A percentile compares a stretch with the other conserved stretches of the same genome.
Conservation (phyloP, 2,888 invertebrate genomes). For the Dryomyza anilis region DNA sequence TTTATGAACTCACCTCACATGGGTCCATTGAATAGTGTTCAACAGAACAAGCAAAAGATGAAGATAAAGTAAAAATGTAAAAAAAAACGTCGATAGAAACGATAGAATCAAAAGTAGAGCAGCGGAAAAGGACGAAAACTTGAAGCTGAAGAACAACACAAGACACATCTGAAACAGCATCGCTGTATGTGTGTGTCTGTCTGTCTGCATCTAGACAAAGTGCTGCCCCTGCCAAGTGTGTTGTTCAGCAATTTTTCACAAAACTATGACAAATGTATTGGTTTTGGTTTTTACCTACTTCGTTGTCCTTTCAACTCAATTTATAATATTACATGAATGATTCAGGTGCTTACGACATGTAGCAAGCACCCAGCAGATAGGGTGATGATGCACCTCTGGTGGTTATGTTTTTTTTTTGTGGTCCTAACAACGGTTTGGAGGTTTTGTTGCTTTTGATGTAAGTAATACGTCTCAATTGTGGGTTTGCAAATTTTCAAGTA, state of each 20-base stretch:
- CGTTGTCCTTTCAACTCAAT: slow-evolving; percentile 9
- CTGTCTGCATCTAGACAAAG: background rate
- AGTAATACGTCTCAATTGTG: slow-evolving; percentile 8
- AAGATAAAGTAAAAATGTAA: too few species aligned
- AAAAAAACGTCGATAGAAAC: too few species aligned
- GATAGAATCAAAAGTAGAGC: too few species aligned
- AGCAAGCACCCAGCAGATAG: background rate
- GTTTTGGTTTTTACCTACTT: background rate
- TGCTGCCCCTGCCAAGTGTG: background rate
- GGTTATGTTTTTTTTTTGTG: too few species aligned
- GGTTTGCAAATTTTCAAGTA: background rate
- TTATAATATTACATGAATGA: slow-evolving; percentile 13
- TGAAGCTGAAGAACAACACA: too few species aligned
- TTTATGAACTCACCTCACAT: slow-evolving; percentile 20
- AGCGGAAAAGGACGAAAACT: too few species aligned
- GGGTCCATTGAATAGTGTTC: background rate
- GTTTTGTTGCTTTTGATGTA: too few species aligned
- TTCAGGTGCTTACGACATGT: slow-evolving; percentile 2
- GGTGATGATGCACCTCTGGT: too few species aligned
- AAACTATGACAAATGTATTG: slow-evolving; percentile 37
- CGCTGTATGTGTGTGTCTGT: too few species aligned
- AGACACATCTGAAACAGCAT: too few species aligned
- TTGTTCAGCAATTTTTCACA: slow-evolving; percentile 42
- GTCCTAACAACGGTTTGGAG: too few species aligned
- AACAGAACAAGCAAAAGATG: background rate